These are phyloP conservation scores for Tenthredo scrophulariae DNA, from an alignment of 2,888 invertebrate genomes.

Conservation along the genomic window DNA sequence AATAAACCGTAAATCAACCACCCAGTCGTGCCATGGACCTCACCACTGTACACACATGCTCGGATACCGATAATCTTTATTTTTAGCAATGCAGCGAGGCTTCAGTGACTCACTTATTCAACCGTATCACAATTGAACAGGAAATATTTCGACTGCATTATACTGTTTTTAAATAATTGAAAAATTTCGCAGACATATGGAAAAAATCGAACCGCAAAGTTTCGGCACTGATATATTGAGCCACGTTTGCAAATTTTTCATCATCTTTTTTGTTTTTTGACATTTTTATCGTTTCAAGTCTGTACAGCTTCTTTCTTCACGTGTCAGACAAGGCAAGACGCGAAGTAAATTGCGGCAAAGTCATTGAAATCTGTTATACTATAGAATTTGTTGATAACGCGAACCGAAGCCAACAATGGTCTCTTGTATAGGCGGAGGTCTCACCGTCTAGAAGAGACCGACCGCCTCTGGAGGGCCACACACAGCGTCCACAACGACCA, in stretches of 20 bases:
- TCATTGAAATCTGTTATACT: slow-evolving; percentile 7
- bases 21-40: neutral
- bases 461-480: slow-evolving; percentile 24
- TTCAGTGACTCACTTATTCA: neutral
- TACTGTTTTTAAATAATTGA: neutral
- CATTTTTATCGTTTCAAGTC: neutral
- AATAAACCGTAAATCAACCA: slow-evolving; percentile 45
- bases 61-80: slow-evolving; percentile 12
- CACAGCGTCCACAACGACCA: neutral
- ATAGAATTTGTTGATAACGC: slow-evolving; percentile 8
- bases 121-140: neutral
- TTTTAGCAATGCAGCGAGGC: neutral
- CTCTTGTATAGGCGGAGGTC: slow-evolving; percentile 9
- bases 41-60: neutral
- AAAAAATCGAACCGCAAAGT: neutral
- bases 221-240: neutral
- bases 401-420: slow-evolving; percentile 13
- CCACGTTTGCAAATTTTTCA: neutral
- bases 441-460: neutral
- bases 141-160: neutral
- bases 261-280: neutral
- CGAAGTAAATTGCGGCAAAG: neutral
- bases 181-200: neutral
- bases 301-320: neutral
- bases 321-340: neutral